Conservation (phyloP, 2,888 invertebrate species). For the Rotaria socialis region DNA sequence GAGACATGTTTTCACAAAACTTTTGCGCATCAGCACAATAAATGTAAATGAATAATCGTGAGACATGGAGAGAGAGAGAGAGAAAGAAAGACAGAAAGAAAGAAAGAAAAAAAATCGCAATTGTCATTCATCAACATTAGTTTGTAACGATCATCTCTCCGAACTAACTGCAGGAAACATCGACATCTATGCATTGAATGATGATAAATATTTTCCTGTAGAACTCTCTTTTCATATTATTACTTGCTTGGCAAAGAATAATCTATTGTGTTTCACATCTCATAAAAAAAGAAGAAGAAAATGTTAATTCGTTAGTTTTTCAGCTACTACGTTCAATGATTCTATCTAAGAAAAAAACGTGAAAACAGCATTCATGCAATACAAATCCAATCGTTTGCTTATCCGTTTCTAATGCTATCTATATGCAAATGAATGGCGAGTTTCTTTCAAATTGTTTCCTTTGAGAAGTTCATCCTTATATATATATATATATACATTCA, state of each 20-base stretch:
- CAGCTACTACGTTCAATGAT: neutral
- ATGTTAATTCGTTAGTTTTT: neutral
- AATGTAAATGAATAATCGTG: neutral
- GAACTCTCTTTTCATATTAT: neutral
- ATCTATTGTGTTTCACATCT: neutral
- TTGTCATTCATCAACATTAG: conserved; percentile 9
- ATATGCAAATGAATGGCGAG: conserved; percentile 14
- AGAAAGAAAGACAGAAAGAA: neutral
- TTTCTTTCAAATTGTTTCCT: conserved; percentile 12
- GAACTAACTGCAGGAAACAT: conserved; percentile 16
- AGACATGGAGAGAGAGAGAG: neutral
- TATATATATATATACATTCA: neutral
- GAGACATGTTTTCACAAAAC: neutral
- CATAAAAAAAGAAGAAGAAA: neutral
- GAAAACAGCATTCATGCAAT: neutral
- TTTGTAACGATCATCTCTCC: conserved; percentile 1
- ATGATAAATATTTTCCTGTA: conserved; percentile 19
- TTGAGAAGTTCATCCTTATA: neutral
- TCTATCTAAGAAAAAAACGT: neutral
- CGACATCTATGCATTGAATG: conserved; percentile 23
- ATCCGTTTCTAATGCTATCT: neutral
- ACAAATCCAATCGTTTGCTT: conserved; percentile 1
- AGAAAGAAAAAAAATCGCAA: neutral
- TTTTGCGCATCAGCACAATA: neutral
- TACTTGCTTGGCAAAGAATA: neutral